Conservation (phyloP, 1,140 invertebrate genomes). For the Vanessa atalanta region DNA sequence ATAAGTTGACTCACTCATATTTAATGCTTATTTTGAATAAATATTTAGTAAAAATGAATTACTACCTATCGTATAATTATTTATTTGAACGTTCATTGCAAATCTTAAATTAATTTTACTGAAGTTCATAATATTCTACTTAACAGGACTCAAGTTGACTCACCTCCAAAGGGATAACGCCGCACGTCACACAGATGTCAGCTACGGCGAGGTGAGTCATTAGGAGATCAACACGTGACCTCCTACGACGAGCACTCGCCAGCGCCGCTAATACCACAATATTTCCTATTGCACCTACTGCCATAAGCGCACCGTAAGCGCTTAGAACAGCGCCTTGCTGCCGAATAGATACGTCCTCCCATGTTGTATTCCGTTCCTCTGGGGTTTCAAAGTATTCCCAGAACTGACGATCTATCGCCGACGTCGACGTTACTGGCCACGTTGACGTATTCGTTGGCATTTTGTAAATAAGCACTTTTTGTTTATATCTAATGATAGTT, state of each 20-base stretch:
- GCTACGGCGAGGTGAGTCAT: constrained; percentile 89
- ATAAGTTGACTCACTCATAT: too few relatives aligned
- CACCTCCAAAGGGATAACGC: constrained; percentile 90
- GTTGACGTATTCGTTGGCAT: constrained; percentile 8
- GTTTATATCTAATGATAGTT: too few relatives aligned
- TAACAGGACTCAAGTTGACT: constrained; percentile 42
- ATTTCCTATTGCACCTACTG: constrained; percentile 83
- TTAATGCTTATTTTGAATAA: too few relatives aligned
- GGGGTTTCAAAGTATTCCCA: constrained; percentile 57
- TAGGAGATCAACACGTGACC: constrained; percentile 88
- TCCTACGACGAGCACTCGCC: constrained; percentile 84
- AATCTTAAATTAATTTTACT: too few relatives aligned
- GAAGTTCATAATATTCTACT: too few relatives aligned
- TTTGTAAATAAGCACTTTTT: neutral
- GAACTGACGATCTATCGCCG: constrained; percentile 51
- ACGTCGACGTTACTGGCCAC: constrained; percentile 39
- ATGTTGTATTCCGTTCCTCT: constrained; percentile 42
- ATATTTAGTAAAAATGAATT: too few relatives aligned
- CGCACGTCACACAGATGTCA: constrained; percentile 89
- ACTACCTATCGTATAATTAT: too few relatives aligned
- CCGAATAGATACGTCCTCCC: constrained; percentile 42
- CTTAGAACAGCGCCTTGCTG: constrained; percentile 56
- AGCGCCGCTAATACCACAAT: constrained; percentile 86
- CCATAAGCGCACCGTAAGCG: constrained; percentile 82
- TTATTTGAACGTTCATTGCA: too few relatives aligned